A percentile compares a stretch with the other conserved stretches of the same genome.
These are phyloP conservation scores for Perca flavescens DNA, from an alignment of 2,113 vertebrate genomes.

Conservation along the genomic window DNA sequence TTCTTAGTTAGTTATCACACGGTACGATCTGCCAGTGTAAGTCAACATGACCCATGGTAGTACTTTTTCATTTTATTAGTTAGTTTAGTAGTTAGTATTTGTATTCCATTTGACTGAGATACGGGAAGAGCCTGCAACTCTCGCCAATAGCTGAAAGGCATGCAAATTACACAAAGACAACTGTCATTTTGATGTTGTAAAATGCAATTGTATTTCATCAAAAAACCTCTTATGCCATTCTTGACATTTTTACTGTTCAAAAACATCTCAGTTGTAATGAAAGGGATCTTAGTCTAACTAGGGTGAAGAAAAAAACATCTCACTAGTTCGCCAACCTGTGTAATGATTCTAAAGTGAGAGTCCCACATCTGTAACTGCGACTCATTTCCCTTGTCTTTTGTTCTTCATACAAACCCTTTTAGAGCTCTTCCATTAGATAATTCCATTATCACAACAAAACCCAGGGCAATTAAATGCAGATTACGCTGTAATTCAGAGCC, in stretches of 20 bases:
- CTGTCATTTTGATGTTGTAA: background rate
- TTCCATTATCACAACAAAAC: slow-evolving; percentile 79
- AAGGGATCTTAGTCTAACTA: slow-evolving; percentile 33
- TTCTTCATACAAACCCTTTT: slow-evolving; percentile 55
- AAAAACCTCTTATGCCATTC: background rate
- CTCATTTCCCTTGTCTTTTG: slow-evolving; percentile 52
- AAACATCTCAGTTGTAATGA: slow-evolving; percentile 13
- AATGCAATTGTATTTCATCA: background rate
- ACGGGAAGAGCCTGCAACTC: background rate
- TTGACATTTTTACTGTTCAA: slow-evolving; percentile 39
- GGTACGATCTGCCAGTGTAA: background rate
- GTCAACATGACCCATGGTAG: background rate
- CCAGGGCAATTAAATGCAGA: slow-evolving; percentile 82
- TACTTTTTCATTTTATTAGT: background rate
- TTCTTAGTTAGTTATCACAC: background rate
- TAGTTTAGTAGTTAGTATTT: too few species aligned
- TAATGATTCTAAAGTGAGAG: slow-evolving; percentile 47
- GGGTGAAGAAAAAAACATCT: slow-evolving; percentile 21
- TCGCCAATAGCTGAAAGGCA: slow-evolving; percentile 29
- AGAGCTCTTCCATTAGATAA: slow-evolving; percentile 78
- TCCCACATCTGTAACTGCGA: slow-evolving; percentile 35
- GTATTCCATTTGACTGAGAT: background rate
- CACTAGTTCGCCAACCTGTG: slow-evolving; percentile 4
- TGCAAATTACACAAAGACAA: slow-evolving; percentile 10
- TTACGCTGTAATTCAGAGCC: slow-evolving; percentile 74